Evolutionary conservation across 1,140 invertebrate species (phyloP).

Genomic region (Bombus sibiricus): DNA sequence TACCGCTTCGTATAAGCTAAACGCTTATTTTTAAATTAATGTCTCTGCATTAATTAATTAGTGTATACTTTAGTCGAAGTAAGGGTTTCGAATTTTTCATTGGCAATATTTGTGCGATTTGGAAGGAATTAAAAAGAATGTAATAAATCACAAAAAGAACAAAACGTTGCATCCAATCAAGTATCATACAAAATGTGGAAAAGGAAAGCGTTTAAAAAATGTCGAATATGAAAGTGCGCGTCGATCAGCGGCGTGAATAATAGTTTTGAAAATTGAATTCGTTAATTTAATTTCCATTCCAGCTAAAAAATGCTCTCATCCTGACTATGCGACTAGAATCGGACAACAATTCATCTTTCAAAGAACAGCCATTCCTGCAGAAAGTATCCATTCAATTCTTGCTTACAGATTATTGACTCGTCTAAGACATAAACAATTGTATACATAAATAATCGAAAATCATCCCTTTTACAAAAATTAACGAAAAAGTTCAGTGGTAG

Average conservation of each 20-base stretch:
- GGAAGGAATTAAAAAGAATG: neutral
- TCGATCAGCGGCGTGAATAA: conserved; percentile 45
- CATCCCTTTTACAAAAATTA: too few relatives aligned
- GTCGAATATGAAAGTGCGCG: conserved; percentile 27
- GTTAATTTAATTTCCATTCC: neutral
- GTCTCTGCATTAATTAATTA: neutral
- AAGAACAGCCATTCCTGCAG: conserved; percentile 6
- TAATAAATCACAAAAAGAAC: neutral
- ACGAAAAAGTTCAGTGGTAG: neutral
- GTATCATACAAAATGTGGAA: too few relatives aligned
- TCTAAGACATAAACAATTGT: neutral
- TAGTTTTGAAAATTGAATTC: conserved; percentile 3
- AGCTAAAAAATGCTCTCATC: neutral
- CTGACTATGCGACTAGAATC: conserved; percentile 46
- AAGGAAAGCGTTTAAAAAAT: conserved; percentile 18
- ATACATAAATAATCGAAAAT: neutral
- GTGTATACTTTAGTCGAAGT: neutral
- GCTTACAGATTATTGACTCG: neutral
- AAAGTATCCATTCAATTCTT: neutral
- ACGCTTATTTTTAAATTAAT: neutral
- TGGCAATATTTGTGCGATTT: conserved; percentile 42
- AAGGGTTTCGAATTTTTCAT: neutral
- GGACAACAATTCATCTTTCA: conserved; percentile 23
- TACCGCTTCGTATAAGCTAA: neutral
- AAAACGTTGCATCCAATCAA: neutral